phyloP scores from a whole-genome alignment of 53 echinoderm and acorn worm species.

The Holothuria scabra region DNA sequence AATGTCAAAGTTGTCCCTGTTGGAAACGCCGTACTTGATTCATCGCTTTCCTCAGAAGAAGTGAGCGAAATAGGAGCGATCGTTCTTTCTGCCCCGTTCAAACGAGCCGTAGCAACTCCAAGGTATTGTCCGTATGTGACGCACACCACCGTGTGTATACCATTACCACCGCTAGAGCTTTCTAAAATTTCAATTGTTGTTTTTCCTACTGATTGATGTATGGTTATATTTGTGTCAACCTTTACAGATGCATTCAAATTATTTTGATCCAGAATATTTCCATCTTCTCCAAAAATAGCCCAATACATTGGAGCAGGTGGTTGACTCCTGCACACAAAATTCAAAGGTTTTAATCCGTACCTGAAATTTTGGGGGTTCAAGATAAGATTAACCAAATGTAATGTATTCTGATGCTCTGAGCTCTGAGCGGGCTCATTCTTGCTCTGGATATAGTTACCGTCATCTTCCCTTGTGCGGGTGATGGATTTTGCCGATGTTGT shows the following conservation, averaged over 20 bases:
- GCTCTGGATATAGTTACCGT: too few species aligned
- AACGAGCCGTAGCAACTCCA: not conserved
- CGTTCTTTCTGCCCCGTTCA: not conserved
- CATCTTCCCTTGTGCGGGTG: too few species aligned
- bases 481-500: too few species aligned
- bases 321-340: too few species aligned
- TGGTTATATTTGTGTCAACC: not conserved
- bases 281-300: not conserved
- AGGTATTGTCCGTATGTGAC: not conserved
- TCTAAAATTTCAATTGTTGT: not conserved
- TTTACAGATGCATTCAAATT: not conserved
- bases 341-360: too few species aligned
- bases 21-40: not conserved
- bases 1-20: too few species aligned
- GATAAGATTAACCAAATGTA: too few species aligned
- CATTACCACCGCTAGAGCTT: not conserved
- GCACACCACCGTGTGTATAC: conserved; percentile 14
- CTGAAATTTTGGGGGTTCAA: too few species aligned
- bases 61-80: too few species aligned
- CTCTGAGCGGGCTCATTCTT: too few species aligned
- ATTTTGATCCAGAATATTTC: conserved; percentile 14
- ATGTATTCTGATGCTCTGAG: too few species aligned
- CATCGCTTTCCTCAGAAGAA: not conserved
- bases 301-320: conserved; percentile 1
- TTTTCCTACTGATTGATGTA: not conserved